A percentile compares a stretch with the other conserved stretches of the same genome.
phyloP scores from a whole-genome alignment of 2,113 vertebrate genomes.

The Ciconia maguari region DNA sequence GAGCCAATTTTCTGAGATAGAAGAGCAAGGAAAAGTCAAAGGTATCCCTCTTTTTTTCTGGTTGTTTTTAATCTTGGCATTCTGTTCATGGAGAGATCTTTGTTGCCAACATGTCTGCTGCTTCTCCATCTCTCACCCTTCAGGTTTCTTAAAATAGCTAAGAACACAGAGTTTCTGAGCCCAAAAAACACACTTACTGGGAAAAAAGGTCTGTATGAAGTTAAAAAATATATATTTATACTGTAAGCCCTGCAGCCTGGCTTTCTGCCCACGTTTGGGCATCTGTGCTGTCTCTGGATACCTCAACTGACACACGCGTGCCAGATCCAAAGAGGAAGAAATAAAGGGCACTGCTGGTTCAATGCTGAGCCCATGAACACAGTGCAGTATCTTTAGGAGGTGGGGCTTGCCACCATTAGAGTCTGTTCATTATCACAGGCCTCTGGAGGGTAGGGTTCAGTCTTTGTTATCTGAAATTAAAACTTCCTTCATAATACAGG shows the following conservation, averaged over 20 bases:
- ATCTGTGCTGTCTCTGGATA: conserved; percentile 67
- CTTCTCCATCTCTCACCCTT: conserved; percentile 42
- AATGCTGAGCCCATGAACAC: not conserved
- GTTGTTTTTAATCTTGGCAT: conserved; percentile 56
- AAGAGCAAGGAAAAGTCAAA: conserved; percentile 52
- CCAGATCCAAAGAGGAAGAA: conserved; percentile 40
- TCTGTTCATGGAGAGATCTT: conserved; percentile 38
- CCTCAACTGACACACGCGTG: conserved; percentile 37
- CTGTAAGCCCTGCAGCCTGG: conserved; percentile 53
- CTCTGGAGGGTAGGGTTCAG: conserved; percentile 6
- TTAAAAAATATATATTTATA: conserved; percentile 63
- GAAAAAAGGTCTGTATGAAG: conserved; percentile 52
- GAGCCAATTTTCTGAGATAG: conserved; percentile 53
- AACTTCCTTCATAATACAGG: conserved; percentile 24
- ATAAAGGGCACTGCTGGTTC: conserved; percentile 55
- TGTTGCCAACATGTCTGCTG: conserved; percentile 65
- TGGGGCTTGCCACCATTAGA: conserved; percentile 8
- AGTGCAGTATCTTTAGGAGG: not conserved
- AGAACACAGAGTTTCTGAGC: conserved; percentile 62
- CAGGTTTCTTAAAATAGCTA: conserved; percentile 68
- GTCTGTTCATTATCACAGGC: conserved; percentile 11
- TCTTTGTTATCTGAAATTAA: conserved; percentile 39
- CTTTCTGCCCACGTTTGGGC: conserved; percentile 59
- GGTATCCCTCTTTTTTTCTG: not conserved
- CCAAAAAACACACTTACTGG: conserved; percentile 44